Conservation (phyloP, 1,140 invertebrate genomes). For the Drosophila rufa region DNA sequence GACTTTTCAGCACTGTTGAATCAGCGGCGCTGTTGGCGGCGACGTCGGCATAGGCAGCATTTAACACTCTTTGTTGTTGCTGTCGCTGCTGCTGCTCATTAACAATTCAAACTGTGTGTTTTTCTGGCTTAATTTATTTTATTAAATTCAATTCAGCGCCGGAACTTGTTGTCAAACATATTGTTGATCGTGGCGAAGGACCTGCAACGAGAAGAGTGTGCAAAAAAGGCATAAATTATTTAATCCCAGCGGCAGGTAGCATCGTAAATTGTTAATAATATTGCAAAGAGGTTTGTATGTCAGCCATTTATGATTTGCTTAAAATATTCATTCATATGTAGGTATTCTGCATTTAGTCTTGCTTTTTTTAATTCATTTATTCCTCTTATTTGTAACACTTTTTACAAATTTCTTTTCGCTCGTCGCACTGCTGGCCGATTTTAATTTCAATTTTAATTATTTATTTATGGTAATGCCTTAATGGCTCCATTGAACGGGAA, state of each 20-base stretch:
- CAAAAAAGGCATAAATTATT: slow-evolving; percentile 64
- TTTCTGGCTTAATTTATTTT: slow-evolving; percentile 55
- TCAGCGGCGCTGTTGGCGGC: slow-evolving; percentile 50
- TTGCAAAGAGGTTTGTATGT: slow-evolving; percentile 46
- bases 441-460: slow-evolving; percentile 53
- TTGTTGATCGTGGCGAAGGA: slow-evolving; percentile 46
- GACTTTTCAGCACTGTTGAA: slow-evolving; percentile 75
- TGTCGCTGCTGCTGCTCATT: slow-evolving; percentile 53
- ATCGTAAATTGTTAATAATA: slow-evolving; percentile 72
- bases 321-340: slow-evolving; percentile 64
- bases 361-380: slow-evolving; percentile 13
- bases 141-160: slow-evolving; percentile 66
- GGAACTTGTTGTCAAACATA: slow-evolving; percentile 81
- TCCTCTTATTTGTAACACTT: slow-evolving; percentile 15
- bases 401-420: not conserved
- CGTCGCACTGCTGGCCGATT: slow-evolving; percentile 9
- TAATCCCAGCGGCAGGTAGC: slow-evolving; percentile 44
- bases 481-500: slow-evolving; percentile 39
- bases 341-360: slow-evolving; percentile 8
- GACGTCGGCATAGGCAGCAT: slow-evolving; percentile 44
- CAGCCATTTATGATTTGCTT: slow-evolving; percentile 72
- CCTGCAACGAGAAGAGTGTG: slow-evolving; percentile 62
- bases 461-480: slow-evolving; percentile 76
- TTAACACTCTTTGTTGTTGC: slow-evolving; percentile 57
- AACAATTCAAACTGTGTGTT: slow-evolving; percentile 70